Base-by-base conservation (phyloP, 2,113 vertebrate species). In the Cyanoliseus patagonus region DNA sequence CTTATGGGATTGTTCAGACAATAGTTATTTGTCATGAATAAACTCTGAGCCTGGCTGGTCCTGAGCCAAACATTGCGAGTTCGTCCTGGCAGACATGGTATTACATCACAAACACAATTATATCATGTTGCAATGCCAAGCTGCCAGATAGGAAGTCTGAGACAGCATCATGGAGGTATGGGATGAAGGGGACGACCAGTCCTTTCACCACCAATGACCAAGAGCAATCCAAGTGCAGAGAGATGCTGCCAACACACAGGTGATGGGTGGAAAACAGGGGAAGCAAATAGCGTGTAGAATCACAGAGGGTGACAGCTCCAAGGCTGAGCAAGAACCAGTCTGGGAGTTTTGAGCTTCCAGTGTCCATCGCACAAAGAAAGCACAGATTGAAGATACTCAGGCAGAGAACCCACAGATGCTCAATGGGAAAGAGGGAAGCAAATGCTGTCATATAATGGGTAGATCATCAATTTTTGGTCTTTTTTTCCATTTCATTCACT, bases 41-140 rank as follows among this genome's bases (percentile, higher is more conserved):
- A 94, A 83, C 75, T 62, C 41, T 1, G 3, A 93, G 90, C 76
- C 80, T 11, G 67, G 63, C n/a, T 96, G 95, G 68, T 87, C 27
- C 77, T 0, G 1, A 74, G 86, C 76, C 94, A 94, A 72, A 69
- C 51, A 7, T 11, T 79, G 69, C 41, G 47, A 95, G 81, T 91
- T 77, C 83, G 88, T 97, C 88, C 92, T 86, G 90, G 95, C 92
- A 97, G 97, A 53, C 41, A 9, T 13, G 83, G 52, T 55, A 88
- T 67, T 86, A 76, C 69, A 80, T 90, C 63, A 27, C 94, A 72
- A 94, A 9, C 52, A 20, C 28, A 53, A 22, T 94, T 77, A 78
- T 77, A 81, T 96, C 96, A 86, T 5, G 42, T 7, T 69, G 55
- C 42, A 53, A 88, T 1, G 31, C 1, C 18, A 20, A 79, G 52